phyloP scores from a whole-genome alignment of 1,140 invertebrate species.

The Wasmannia auropunctata region DNA sequence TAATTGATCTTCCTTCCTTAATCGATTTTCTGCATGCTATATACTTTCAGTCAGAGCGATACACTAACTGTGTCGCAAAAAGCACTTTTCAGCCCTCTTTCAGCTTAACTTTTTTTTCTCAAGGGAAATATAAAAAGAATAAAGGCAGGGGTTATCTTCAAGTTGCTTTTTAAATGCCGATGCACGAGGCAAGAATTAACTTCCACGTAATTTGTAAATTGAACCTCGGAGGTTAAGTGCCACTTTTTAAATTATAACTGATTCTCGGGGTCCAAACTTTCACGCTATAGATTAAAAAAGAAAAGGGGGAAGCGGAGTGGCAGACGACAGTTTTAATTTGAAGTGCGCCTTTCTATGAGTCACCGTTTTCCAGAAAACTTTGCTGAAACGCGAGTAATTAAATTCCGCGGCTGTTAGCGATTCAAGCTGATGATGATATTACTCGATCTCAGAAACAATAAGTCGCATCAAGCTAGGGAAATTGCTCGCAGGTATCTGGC shows the following conservation, averaged over 20 bases:
- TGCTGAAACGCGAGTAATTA: background rate
- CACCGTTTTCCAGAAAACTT: background rate
- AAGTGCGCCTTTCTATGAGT: background rate
- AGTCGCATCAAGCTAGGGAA: background rate
- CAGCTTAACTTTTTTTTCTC: background rate
- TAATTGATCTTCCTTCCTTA: background rate
- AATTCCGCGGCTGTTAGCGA: background rate
- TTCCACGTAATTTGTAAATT: background rate
- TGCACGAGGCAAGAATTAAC: background rate
- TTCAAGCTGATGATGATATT: background rate
- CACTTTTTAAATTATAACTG: background rate
- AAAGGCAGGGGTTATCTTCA: background rate
- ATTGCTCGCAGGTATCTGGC: conserved; percentile 90
- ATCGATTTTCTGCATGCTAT: conserved; percentile 2
- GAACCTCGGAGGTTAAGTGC: background rate
- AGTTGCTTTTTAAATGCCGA: conserved; percentile 5
- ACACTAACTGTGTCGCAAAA: background rate
- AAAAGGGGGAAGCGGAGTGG: too few species aligned
- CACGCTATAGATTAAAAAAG: background rate
- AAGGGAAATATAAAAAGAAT: background rate
- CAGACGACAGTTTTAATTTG: background rate
- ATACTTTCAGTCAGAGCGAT: background rate
- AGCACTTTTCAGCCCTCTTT: background rate
- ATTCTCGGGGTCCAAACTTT: background rate
- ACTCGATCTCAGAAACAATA: background rate